Conservation (phyloP, 2,113 vertebrate genomes). For the Chaetorhynchus papuensis region DNA sequence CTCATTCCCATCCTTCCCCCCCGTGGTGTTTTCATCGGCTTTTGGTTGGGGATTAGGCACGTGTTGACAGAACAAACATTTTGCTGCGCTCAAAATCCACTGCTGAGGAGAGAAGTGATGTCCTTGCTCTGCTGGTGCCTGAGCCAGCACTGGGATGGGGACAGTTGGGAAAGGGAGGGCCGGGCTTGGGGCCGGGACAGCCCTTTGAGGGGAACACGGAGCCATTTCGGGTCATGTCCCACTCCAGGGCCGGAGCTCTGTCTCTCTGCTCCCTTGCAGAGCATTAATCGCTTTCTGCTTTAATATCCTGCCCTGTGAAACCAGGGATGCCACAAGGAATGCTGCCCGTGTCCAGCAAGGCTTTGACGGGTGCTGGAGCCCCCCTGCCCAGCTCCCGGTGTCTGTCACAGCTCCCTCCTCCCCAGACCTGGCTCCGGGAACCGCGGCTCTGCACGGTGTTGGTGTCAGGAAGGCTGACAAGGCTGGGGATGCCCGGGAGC, state of each 20-base stretch:
- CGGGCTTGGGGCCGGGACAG: background rate
- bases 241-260: background rate
- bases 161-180: background rate
- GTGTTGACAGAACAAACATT: conserved; percentile 70
- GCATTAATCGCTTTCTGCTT: background rate
- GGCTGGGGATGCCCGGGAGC: background rate
- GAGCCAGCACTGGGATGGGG: background rate
- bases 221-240: background rate
- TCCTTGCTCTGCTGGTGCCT: background rate
- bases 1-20: conserved; percentile 51
- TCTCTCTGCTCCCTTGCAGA: background rate
- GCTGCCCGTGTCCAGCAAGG: rapidly evolving
- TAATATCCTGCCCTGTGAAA: background rate
- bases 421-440: rapidly evolving
- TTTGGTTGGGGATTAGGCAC: conserved; percentile 57
- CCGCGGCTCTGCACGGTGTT: rapidly evolving
- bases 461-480: background rate
- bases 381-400: background rate
- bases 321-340: background rate
- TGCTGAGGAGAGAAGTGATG: background rate
- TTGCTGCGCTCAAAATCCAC: conserved; percentile 37
- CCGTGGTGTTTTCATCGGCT: conserved; percentile 36
- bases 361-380: background rate
- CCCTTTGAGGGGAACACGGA: background rate
- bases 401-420: rapidly evolving